These are phyloP conservation scores for Laticauda colubrina DNA, from an alignment of 2,113 vertebrate genomes.

Conservation along the genomic window DNA sequence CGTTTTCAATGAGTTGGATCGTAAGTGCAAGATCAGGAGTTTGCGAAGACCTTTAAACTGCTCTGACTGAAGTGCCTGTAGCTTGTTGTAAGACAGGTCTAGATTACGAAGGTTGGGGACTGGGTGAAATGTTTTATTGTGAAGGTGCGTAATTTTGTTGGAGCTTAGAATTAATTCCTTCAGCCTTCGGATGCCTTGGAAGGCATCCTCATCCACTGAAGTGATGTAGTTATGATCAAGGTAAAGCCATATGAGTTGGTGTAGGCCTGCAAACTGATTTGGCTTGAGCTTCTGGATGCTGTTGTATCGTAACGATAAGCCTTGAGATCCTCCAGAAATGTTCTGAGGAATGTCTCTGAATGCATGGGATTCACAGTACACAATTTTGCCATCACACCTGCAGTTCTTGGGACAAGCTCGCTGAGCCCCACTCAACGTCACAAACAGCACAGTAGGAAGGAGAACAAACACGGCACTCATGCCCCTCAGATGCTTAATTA, in stretches of 20 bases:
- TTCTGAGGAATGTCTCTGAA: constrained; percentile 92
- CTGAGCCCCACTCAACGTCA: constrained; percentile 79
- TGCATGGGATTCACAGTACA: constrained; percentile 96
- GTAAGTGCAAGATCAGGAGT: constrained; percentile 89
- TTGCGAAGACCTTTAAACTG: constrained; percentile 93
- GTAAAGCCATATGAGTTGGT: constrained; percentile 96
- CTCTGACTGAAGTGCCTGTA: constrained; percentile 84
- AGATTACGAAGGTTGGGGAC: constrained; percentile 95
- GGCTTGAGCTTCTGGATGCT: constrained; percentile 89
- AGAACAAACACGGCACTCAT: constrained; percentile 79
- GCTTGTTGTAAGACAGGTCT: constrained; percentile 96
- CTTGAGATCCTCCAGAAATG: constrained; percentile 90
- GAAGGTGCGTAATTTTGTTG: constrained; percentile 89
- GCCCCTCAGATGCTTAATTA: constrained; percentile 75
- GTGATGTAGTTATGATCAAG: constrained; percentile 97
- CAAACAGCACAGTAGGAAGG: constrained; percentile 79
- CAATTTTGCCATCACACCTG: constrained; percentile 96
- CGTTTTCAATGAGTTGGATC: constrained; percentile 91
- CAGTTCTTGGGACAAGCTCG: constrained; percentile 91
- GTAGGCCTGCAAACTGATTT: constrained; percentile 90
- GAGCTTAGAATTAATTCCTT: constrained; percentile 97
- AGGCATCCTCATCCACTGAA: constrained; percentile 86
- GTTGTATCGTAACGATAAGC: constrained; percentile 95
- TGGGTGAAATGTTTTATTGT: constrained; percentile 90
- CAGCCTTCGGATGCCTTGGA: constrained; percentile 90